Evolutionary conservation across 2,797 vertebrate genomes (phyloP).

Genomic region (Xiphophorus birchmanni): DNA sequence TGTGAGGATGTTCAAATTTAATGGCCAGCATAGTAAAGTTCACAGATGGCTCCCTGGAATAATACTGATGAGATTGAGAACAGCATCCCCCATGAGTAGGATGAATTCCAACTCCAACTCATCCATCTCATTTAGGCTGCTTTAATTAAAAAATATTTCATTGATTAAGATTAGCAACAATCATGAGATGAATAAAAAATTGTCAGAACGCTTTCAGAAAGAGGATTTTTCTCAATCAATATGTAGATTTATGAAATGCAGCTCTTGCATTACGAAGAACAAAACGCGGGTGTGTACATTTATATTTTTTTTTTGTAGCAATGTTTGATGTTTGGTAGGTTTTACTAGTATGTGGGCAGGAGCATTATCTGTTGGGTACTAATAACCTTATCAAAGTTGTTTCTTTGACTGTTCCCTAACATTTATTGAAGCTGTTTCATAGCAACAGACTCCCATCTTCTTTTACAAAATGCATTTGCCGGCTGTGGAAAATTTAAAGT

Average conservation of each 20-base stretch:
- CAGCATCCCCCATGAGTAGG: conserved; percentile 35
- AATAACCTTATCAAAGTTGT: background rate
- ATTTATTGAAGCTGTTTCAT: conserved; percentile 7
- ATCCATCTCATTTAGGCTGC: conserved; percentile 46
- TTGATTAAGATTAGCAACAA: conserved; percentile 43
- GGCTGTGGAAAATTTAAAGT: conserved; percentile 14
- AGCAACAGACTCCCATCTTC: conserved; percentile 10
- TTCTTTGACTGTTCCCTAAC: background rate
- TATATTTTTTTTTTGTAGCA: background rate
- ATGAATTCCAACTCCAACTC: conserved; percentile 34
- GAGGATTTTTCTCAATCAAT: conserved; percentile 15
- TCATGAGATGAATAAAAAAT: conserved; percentile 14
- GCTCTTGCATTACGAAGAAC: background rate
- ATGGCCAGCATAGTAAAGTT: conserved; percentile 41
- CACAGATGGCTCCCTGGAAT: conserved; percentile 50
- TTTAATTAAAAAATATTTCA: conserved; percentile 55
- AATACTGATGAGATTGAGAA: conserved; percentile 49
- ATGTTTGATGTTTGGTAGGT: background rate
- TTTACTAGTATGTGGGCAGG: background rate
- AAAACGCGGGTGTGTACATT: background rate
- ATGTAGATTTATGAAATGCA: conserved; percentile 27
- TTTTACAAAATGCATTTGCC: background rate
- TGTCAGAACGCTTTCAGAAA: conserved; percentile 16
- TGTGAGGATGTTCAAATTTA: conserved; percentile 45
- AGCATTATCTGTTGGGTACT: background rate